These are phyloP conservation scores for Aphelocoma californica DNA, from an alignment of 2,797 vertebrate species.

Conservation along the genomic window DNA sequence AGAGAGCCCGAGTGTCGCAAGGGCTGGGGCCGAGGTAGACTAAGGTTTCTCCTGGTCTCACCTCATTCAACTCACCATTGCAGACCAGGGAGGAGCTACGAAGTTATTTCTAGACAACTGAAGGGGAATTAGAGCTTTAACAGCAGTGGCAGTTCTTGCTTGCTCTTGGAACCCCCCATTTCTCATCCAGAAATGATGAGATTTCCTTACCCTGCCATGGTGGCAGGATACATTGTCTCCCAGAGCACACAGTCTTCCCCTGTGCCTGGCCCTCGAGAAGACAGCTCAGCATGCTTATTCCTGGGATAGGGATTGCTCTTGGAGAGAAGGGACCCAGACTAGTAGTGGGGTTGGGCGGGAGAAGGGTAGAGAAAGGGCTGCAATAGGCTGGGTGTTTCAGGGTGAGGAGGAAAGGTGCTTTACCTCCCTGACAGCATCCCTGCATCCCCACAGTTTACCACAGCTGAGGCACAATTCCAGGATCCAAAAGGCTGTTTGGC, in stretches of 20 bases:
- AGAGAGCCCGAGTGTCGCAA: background rate
- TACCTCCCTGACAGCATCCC: background rate
- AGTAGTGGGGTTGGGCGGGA: background rate
- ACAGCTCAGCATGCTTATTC: background rate
- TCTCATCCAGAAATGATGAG: too few relatives aligned
- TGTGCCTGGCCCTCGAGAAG: background rate
- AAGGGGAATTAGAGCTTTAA: background rate
- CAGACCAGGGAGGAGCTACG: background rate
- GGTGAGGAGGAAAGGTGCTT: background rate
- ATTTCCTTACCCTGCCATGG: background rate
- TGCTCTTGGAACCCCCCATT: background rate
- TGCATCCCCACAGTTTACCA: background rate
- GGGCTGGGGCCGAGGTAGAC: background rate
- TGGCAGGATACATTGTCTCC: background rate
- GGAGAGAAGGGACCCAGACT: background rate
- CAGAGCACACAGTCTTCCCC: background rate
- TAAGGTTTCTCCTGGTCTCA: background rate
- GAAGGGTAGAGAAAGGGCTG: background rate
- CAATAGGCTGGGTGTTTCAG: background rate
- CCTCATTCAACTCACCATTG: background rate
- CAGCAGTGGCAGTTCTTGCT: background rate
- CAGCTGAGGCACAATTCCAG: background rate
- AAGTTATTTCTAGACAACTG: background rate
- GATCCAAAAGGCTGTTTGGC: conserved; percentile 28
- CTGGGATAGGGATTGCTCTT: background rate